Evolutionary conservation across 2,113 vertebrate species (phyloP).

Genomic region (Alces alces): DNA sequence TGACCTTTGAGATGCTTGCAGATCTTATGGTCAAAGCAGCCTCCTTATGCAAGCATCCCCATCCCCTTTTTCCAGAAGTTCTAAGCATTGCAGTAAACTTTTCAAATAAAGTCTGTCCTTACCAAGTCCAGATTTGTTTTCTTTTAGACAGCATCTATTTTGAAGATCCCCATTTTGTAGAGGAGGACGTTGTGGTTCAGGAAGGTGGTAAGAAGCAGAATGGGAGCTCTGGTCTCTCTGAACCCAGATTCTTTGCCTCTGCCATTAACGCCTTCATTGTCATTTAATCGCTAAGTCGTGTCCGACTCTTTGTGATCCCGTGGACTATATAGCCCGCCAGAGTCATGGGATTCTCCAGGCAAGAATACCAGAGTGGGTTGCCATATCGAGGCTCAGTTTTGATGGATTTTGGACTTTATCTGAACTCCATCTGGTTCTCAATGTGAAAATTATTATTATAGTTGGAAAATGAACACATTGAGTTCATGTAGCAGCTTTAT

Average conservation of each 20-base stretch:
- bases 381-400: background rate
- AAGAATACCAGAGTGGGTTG: background rate
- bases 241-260: background rate
- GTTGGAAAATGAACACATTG: accelerated
- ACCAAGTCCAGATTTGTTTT: background rate
- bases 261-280: accelerated
- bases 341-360: background rate
- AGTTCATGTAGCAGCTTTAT: background rate
- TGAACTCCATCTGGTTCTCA: background rate
- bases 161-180: background rate
- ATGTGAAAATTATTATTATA: accelerated
- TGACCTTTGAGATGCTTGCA: background rate
- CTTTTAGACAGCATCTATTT: background rate
- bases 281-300: background rate
- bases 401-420: background rate
- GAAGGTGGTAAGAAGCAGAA: background rate
- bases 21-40: background rate
- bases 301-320: background rate
- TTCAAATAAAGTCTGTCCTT: background rate
- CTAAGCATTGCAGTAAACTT: background rate
- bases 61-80: accelerated
- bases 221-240: background rate
- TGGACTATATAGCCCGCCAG: background rate
- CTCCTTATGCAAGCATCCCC: accelerated
- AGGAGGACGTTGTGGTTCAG: background rate